Evolutionary conservation across 2,888 invertebrate genomes (phyloP), one percentile per base, ranked within the genome.

Genomic region (Cephalotes varians): DNA sequence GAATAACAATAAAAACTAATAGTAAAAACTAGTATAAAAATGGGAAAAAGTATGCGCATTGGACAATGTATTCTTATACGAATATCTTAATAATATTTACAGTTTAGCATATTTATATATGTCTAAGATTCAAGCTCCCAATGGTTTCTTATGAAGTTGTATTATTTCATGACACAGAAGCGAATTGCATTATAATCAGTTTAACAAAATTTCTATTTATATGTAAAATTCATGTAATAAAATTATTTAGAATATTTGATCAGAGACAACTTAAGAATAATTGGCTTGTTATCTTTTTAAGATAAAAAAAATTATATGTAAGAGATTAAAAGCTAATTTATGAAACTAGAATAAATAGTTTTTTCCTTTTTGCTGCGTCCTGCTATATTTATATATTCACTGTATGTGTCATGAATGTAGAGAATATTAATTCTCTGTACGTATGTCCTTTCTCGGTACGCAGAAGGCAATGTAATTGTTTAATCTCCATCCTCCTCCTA

Each of bases 61-160:
- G 72, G 51, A 72, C 9, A 64, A 51, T 34, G 34, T 82, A 69
- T 83, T 74, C 73, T 71, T 64, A 54, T 72, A 73, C 47, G 44
- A 81, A 86, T 65, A 65, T 81, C 64, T 82, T 86, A 88, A 84
- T 74, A 83, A 84, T 88, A 88, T 88, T 86, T 89, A 89, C 89
- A 88, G n/a, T 81, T 47, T 83, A 67, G 28, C 74, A 84, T 15
- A 77, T 49, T 82, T 74, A 60, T 81, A 60, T 54, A 79, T 15
- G 47, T 84, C 79, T 82, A 86, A 89, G 90, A 89, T 89, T 87
- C 84, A 83, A 83, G 74, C 81, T 85, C 84, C 82, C 54, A 79
- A 51, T 86, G 28, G 9, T 72, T 58, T 40, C 15, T 73, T 40
- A 73, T 31, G 28, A 31, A 72, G 7, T 58, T 64, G 4, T 65